phyloP scores from a whole-genome alignment of 2,797 vertebrate species.

The Momotus momota region DNA sequence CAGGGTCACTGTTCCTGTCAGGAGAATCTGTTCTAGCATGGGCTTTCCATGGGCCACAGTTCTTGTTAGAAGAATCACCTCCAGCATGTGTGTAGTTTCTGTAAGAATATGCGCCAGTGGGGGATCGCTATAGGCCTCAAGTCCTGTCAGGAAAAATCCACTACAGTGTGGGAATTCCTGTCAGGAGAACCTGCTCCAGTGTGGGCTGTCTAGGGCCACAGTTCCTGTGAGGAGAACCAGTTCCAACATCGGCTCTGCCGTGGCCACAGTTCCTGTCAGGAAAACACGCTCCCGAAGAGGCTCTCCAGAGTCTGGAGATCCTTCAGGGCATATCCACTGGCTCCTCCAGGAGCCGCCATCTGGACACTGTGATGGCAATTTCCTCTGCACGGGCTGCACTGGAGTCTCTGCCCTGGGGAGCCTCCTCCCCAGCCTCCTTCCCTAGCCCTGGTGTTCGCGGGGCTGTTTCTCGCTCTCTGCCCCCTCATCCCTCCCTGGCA shows the following conservation, averaged over 20 bases:
- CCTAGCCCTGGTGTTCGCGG: accelerated
- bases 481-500: not conserved
- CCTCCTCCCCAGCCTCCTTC: not conserved
- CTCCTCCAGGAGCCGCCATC: accelerated
- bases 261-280: not conserved
- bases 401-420: accelerated
- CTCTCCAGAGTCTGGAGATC: not conserved
- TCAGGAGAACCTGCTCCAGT: not conserved
- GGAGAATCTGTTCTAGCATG: not conserved
- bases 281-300: not conserved
- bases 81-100: no score
- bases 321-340: not conserved
- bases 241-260: not conserved
- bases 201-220: not conserved
- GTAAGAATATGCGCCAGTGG: no score
- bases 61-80: not conserved
- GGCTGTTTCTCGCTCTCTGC: not conserved
- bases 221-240: not conserved
- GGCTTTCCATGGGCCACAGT: no score
- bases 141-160: no score
- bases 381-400: accelerated
- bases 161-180: not conserved
- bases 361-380: not conserved
- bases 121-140: no score
- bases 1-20: not conserved